These are phyloP conservation scores for Fistularia tabacaria DNA, from an alignment of 2,797 vertebrate species.

Conservation along the genomic window DNA sequence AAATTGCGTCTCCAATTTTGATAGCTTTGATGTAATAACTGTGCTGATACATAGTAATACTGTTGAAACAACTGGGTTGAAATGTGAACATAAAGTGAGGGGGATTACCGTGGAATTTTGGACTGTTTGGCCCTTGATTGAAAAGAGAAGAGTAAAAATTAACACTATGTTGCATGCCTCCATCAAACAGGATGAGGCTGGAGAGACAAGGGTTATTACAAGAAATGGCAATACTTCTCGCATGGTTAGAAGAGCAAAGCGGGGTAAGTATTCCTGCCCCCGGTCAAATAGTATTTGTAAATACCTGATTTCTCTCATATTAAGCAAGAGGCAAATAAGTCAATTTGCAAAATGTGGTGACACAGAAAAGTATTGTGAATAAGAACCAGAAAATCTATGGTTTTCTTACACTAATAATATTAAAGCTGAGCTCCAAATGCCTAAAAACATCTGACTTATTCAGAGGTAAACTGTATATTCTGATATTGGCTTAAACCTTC, in stretches of 20 bases:
- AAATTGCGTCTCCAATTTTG: constrained; percentile 33
- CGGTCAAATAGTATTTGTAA: constrained; percentile 41
- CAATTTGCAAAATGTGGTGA: constrained; percentile 1
- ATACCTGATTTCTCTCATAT: constrained; percentile 17
- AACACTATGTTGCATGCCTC: constrained; percentile 68
- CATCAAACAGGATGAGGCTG: constrained; percentile 47
- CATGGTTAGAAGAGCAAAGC: constrained; percentile 32
- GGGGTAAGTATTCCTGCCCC: neutral
- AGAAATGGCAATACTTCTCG: constrained; percentile 18
- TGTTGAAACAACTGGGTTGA: constrained; percentile 33
- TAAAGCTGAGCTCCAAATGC: no score
- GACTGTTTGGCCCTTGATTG: constrained; percentile 79
- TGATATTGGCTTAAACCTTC: no score
- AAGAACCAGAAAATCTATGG: no score
- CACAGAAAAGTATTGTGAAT: no score
- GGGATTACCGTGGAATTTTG: constrained; percentile 76
- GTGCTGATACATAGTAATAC: constrained; percentile 28
- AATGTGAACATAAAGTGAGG: constrained; percentile 60
- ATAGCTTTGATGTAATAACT: constrained; percentile 29
- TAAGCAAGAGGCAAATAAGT: neutral
- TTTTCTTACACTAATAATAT: no score
- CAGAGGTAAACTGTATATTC: no score
- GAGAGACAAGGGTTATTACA: constrained; percentile 38
- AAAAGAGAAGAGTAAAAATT: constrained; percentile 74
- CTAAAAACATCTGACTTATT: no score